phyloP scores from a whole-genome alignment of 2,797 vertebrate species.

The Hipposideros larvatus region DNA sequence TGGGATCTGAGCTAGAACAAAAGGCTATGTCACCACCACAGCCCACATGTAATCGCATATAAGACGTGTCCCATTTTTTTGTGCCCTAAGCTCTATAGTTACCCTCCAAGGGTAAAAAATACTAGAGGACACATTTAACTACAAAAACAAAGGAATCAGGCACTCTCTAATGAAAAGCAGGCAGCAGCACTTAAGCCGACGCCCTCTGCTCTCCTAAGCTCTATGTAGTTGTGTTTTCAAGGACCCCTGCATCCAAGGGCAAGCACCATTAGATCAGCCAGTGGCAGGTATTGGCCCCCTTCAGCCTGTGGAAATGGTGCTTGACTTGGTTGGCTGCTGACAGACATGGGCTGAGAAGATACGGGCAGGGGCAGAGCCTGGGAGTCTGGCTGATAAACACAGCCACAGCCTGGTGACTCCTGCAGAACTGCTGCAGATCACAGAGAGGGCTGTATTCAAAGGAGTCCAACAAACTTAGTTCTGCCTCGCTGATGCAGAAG shows the following conservation, averaged over 20 bases:
- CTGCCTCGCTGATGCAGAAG: slow-evolving; percentile 22
- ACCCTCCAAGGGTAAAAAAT: neutral
- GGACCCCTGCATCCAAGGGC: neutral
- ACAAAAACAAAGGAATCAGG: neutral
- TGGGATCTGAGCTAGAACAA: neutral
- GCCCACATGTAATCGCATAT: neutral
- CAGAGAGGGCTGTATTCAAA: neutral
- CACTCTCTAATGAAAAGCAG: neutral
- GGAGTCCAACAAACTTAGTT: slow-evolving; percentile 17
- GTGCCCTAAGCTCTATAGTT: neutral
- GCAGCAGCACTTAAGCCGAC: neutral
- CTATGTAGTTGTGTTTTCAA: slow-evolving; percentile 19
- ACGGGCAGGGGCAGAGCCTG: neutral
- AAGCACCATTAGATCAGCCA: neutral
- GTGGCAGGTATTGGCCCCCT: no score
- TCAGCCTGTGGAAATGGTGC: neutral
- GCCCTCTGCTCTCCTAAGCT: neutral
- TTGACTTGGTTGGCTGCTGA: neutral
- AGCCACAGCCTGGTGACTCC: neutral
- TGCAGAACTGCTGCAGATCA: neutral
- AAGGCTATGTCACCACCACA: neutral
- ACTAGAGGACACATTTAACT: neutral
- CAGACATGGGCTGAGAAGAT: neutral
- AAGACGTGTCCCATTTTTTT: neutral
- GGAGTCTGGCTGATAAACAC: neutral